Percentiles rank a stretch among this genome's conserved stretches.
Evolutionary conservation across 1,140 invertebrate species (phyloP).

Genomic region (Armadillidium nasatum): DNA sequence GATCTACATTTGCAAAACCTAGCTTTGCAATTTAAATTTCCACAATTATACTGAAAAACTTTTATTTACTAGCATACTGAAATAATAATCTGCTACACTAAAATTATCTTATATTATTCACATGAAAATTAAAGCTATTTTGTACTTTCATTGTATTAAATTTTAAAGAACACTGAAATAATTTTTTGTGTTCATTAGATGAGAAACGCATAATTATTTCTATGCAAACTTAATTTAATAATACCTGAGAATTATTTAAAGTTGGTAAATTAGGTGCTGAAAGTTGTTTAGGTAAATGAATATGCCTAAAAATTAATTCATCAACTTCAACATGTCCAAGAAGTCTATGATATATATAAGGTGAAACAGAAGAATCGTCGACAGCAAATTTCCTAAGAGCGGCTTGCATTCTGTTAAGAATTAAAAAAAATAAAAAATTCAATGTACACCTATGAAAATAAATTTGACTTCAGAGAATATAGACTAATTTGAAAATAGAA

Average conservation of each 20-base stretch:
- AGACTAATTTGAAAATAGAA: conserved; percentile 12
- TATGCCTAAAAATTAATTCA: conserved; percentile 78
- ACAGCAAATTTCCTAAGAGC: conserved; percentile 93
- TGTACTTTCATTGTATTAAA: no score
- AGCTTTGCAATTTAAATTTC: no score
- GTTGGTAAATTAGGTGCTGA: conserved; percentile 95
- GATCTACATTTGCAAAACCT: no score
- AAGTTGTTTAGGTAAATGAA: conserved; percentile 90
- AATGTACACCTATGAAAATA: background rate
- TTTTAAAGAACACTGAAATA: no score
- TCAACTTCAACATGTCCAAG: conserved; percentile 90
- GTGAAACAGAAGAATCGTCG: conserved; percentile 91
- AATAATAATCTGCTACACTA: no score
- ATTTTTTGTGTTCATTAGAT: no score
- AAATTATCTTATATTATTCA: no score
- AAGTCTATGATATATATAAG: conserved; percentile 94
- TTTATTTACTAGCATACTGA: no score
- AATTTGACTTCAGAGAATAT: conserved; percentile 2
- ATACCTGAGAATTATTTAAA: conserved; percentile 82
- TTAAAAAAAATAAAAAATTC: background rate
- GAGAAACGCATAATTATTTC: no score
- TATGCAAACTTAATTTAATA: background rate
- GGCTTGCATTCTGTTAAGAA: conserved; percentile 75
- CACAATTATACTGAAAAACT: no score
- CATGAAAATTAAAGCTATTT: no score